These are phyloP conservation scores for Illadopsis cleaveri DNA, from an alignment of 2,113 vertebrate species.

Conservation along the genomic window DNA sequence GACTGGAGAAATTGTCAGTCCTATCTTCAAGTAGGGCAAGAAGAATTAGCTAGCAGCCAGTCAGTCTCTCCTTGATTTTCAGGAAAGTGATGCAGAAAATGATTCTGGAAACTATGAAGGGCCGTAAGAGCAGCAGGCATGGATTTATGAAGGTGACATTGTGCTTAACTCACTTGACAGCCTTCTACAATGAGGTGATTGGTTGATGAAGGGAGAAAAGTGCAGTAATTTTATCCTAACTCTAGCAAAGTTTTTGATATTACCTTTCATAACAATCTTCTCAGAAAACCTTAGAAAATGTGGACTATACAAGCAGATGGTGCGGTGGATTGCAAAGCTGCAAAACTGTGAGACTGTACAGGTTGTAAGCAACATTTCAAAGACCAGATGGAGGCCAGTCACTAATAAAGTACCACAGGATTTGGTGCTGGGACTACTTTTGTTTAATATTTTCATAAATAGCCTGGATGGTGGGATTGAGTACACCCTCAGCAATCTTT, in stretches of 20 bases:
- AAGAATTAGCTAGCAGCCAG: background rate
- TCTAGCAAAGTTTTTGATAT: background rate
- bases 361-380: background rate
- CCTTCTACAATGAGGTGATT: background rate
- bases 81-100: background rate
- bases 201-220: background rate
- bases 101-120: background rate
- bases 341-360: background rate
- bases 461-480: background rate
- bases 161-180: background rate
- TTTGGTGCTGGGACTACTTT: background rate
- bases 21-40: background rate
- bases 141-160: background rate
- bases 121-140: background rate
- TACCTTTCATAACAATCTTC: background rate
- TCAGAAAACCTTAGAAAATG: background rate
- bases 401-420: background rate
- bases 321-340: background rate
- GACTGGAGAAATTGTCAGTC: background rate
- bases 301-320: background rate
- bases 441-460: background rate
- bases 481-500: background rate
- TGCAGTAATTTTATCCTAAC: background rate
- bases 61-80: background rate
- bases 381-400: background rate